These are phyloP conservation scores for Gonatopus flavifemur DNA, from an alignment of 1,140 invertebrate genomes.

Conservation along the genomic window DNA sequence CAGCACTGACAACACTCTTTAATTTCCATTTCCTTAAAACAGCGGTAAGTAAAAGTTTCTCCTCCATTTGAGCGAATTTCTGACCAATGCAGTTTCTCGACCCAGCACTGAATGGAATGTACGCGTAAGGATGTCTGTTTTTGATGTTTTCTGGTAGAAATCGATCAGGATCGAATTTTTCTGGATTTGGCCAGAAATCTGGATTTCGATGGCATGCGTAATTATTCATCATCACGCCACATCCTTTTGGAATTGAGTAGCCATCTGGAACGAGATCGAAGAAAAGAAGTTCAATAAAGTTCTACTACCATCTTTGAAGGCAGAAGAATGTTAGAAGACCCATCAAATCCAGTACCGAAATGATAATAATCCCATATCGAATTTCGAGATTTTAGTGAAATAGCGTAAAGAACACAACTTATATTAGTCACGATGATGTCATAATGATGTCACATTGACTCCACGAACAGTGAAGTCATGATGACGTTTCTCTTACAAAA, in stretches of 20 bases:
- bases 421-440: too few relatives aligned
- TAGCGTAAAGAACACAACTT: too few relatives aligned
- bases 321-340: too few relatives aligned
- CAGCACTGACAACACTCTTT: slow-evolving; percentile 41
- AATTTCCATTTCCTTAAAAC: slow-evolving; percentile 63
- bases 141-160: slow-evolving; percentile 61
- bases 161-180: slow-evolving; percentile 63
- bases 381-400: too few relatives aligned
- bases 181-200: slow-evolving; percentile 67
- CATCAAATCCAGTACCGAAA: too few relatives aligned
- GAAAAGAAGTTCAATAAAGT: too few relatives aligned
- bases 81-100: slow-evolving; percentile 33
- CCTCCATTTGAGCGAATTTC: slow-evolving; percentile 59
- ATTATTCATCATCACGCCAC: slow-evolving; percentile 52
- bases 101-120: slow-evolving; percentile 56
- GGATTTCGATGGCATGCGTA: slow-evolving; percentile 60
- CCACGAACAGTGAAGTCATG: too few relatives aligned
- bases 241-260: slow-evolving; percentile 46
- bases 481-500: too few relatives aligned
- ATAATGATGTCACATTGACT: too few relatives aligned
- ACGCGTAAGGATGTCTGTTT: slow-evolving; percentile 61
- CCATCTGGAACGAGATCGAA: slow-evolving; percentile 28
- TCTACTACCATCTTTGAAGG: too few relatives aligned
- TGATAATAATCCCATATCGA: too few relatives aligned
- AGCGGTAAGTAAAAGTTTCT: slow-evolving; percentile 57